Conservation (phyloP, 2,113 vertebrate genomes). For the Daphoenositta chrysoptera region DNA sequence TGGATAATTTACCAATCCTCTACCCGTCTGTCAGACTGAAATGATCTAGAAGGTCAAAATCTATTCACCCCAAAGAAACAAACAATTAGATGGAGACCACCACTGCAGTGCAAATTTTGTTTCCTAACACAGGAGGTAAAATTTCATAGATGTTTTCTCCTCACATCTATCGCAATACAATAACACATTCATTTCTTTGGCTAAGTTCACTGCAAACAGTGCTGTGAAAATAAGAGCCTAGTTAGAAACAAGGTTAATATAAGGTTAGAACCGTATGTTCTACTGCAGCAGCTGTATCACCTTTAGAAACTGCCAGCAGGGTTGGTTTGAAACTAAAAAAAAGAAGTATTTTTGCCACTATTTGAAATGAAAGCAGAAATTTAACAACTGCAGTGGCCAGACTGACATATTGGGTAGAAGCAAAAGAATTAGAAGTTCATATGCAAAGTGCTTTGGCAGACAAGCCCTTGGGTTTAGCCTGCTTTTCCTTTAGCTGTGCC, state of each 20-base stretch:
- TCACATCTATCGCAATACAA: not conserved
- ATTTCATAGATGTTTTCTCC: not conserved
- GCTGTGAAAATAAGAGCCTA: not conserved
- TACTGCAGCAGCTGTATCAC: not conserved
- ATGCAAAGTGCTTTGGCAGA: not conserved
- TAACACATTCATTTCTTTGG: not conserved
- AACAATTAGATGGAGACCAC: not conserved
- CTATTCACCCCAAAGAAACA: not conserved
- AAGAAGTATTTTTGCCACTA: not conserved
- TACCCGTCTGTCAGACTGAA: not conserved
- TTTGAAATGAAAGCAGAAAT: not conserved
- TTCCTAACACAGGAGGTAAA: not conserved
- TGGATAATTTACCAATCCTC: not conserved
- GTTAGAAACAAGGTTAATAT: not conserved
- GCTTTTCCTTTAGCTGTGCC: not conserved
- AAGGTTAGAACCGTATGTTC: not conserved
- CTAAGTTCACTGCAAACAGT: not conserved
- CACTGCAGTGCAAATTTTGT: not conserved
- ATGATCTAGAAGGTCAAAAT: not conserved
- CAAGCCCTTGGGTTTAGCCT: not conserved
- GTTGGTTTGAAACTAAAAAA: not conserved
- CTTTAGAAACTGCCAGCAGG: not conserved
- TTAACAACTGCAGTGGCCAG: not conserved
- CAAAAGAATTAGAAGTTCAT: not conserved
- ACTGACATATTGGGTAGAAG: not conserved